phyloP scores from a whole-genome alignment of 2,797 vertebrate genomes.

The Moxostoma hubbsi region DNA sequence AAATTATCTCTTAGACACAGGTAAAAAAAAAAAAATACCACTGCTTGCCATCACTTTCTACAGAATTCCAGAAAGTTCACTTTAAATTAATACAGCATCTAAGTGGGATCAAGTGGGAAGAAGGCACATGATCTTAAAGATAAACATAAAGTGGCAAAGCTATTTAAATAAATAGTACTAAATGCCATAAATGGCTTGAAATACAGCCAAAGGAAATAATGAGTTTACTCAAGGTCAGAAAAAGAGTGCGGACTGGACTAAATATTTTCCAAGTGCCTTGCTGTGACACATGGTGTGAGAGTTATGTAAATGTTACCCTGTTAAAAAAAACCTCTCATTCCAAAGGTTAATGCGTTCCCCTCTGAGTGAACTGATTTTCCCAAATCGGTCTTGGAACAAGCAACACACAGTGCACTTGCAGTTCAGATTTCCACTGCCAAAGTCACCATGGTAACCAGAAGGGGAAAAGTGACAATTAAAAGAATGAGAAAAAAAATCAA shows the following conservation, averaged over 20 bases:
- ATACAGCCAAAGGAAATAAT: conserved; percentile 30
- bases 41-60: neutral
- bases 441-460: conserved; percentile 59
- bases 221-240: conserved; percentile 40
- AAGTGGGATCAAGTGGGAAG: conserved; percentile 36
- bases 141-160: conserved; percentile 26
- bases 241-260: conserved; percentile 7
- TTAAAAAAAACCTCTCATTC: conserved; percentile 44
- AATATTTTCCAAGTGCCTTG: conserved; percentile 16
- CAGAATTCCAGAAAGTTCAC: conserved; percentile 7
- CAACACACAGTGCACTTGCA: conserved; percentile 21
- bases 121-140: conserved; percentile 5
- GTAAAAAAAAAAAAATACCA: neutral
- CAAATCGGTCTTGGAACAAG: conserved; percentile 33
- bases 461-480: conserved; percentile 53
- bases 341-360: conserved; percentile 52
- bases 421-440: conserved; percentile 25
- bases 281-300: conserved; percentile 25
- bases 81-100: neutral
- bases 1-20: conserved; percentile 12
- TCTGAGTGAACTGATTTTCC: conserved; percentile 44
- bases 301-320: conserved; percentile 50
- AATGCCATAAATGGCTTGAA: conserved; percentile 27
- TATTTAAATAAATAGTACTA: conserved; percentile 37
- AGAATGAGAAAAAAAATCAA: conserved; percentile 53